phyloP scores from a whole-genome alignment of 2,113 vertebrate genomes.

The Nesoenas mayeri region DNA sequence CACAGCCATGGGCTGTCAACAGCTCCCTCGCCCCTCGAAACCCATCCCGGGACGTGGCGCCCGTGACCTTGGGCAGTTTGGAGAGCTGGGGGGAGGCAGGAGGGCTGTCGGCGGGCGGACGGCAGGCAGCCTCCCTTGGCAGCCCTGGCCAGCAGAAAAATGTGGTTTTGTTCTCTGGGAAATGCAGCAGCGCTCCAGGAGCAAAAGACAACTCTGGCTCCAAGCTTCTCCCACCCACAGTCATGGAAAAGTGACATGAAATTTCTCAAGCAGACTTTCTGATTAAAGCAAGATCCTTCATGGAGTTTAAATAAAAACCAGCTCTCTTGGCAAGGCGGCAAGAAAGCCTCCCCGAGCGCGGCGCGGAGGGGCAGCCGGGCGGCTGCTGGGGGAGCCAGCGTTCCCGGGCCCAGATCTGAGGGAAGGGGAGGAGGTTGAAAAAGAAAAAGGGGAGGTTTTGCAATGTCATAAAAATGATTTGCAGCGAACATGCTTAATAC shows the following conservation, averaged over 20 bases:
- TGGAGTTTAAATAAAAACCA: constrained; percentile 68
- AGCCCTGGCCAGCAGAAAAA: constrained; percentile 45
- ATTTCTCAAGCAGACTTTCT: constrained; percentile 74
- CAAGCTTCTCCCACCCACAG: constrained; percentile 73
- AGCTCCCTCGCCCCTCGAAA: neutral
- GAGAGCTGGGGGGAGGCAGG: neutral
- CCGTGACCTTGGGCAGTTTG: neutral
- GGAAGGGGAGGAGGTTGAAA: constrained; percentile 31
- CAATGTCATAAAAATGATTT: constrained; percentile 79
- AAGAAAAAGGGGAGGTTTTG: constrained; percentile 62
- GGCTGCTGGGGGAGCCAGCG: constrained; percentile 20
- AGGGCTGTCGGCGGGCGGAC: neutral
- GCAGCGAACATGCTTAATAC: constrained; percentile 70
- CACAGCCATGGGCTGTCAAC: neutral
- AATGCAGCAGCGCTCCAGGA: constrained; percentile 61
- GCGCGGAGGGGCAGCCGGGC: constrained; percentile 33
- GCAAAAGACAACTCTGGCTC: constrained; percentile 75
- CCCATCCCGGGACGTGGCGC: neutral
- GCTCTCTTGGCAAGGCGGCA: constrained; percentile 60
- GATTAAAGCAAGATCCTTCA: constrained; percentile 75
- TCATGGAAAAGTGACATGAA: constrained; percentile 77
- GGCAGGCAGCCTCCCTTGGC: constrained; percentile 7
- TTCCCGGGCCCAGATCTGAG: constrained; percentile 48
- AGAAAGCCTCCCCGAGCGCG: constrained; percentile 47
- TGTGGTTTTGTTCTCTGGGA: constrained; percentile 58